phyloP scores from a whole-genome alignment of 2,888 invertebrate species.

The Sesia bembeciformis region DNA sequence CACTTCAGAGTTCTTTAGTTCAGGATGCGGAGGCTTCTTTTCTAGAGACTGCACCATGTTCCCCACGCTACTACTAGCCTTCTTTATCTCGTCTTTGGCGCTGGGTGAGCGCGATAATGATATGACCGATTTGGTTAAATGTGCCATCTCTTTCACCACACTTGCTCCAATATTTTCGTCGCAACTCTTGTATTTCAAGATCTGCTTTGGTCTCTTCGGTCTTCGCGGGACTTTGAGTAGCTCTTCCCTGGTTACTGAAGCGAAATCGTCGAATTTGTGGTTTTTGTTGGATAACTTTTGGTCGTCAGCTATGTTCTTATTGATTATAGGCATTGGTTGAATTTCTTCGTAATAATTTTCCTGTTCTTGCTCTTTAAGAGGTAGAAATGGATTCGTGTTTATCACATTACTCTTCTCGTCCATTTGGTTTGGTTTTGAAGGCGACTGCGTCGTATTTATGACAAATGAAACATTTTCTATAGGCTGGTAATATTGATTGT shows the following conservation, averaged over 20 bases:
- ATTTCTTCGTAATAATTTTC: conserved; percentile 67
- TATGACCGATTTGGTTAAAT: conserved; percentile 51
- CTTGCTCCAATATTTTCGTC: conserved; percentile 5
- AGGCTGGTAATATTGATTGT: conserved; percentile 60
- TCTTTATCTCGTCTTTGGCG: conserved; percentile 36
- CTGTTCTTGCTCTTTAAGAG: conserved; percentile 28
- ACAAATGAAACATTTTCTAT: conserved; percentile 50
- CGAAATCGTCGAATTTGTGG: conserved; percentile 31
- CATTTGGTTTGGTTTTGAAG: conserved; percentile 12
- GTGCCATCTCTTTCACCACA: conserved; percentile 31
- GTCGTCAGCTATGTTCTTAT: conserved; percentile 55
- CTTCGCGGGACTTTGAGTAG: conserved; percentile 55
- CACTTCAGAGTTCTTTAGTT: conserved; percentile 16
- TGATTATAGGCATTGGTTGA: conserved; percentile 24
- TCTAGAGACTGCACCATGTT: conserved; percentile 41
- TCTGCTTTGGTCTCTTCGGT: conserved; percentile 46
- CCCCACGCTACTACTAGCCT: conserved; percentile 23
- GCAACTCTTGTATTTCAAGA: conserved; percentile 9
- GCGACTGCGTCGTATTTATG: conserved; percentile 37
- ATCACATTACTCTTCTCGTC: conserved; percentile 12
- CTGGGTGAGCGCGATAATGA: conserved; percentile 53
- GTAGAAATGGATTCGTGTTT: conserved; percentile 23
- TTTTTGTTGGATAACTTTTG: conserved; percentile 48
- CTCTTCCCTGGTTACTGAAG: conserved; percentile 44
- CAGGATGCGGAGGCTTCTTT: conserved; percentile 20